Percentiles rank a stretch among this genome's conserved stretches.
These are phyloP conservation scores for Ellobius talpinus DNA, from an alignment of 2,113 vertebrate genomes.

Conservation along the genomic window DNA sequence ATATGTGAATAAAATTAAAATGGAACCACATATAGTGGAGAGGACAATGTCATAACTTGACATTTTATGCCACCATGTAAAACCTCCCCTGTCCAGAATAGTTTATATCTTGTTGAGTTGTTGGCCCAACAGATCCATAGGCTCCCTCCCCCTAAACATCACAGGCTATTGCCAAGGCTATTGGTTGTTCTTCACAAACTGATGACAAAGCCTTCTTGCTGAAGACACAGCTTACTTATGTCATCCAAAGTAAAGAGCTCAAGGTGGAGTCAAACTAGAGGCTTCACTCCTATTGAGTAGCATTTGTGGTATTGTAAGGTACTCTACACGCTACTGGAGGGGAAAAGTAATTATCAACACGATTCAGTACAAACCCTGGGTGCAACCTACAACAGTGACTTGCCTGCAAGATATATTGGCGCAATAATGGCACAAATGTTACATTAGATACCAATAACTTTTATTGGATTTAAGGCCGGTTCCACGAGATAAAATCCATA, in stretches of 20 bases:
- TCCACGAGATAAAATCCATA: background rate
- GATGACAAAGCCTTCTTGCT: background rate
- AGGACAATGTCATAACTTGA: background rate
- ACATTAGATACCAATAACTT: background rate
- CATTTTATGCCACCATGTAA: background rate
- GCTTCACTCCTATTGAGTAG: background rate
- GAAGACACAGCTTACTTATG: background rate
- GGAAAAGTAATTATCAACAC: background rate
- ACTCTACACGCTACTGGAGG: background rate
- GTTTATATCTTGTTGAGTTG: background rate
- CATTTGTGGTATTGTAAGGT: background rate
- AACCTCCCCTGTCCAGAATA: background rate
- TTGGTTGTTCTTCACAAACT: background rate
- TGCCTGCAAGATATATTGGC: background rate
- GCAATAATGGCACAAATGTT: background rate
- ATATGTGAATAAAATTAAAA: background rate
- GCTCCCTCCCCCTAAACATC: background rate
- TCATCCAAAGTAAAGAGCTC: background rate
- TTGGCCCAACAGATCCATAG: background rate
- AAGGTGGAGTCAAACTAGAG: background rate
- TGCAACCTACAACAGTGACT: background rate
- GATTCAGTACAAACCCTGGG: background rate
- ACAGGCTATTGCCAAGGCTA: background rate
- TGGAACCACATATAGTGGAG: background rate
- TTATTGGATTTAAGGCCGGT: background rate